Conservation (phyloP, 92 coral and sea anemone genomes). For the Palythoa caribaeorum region DNA sequence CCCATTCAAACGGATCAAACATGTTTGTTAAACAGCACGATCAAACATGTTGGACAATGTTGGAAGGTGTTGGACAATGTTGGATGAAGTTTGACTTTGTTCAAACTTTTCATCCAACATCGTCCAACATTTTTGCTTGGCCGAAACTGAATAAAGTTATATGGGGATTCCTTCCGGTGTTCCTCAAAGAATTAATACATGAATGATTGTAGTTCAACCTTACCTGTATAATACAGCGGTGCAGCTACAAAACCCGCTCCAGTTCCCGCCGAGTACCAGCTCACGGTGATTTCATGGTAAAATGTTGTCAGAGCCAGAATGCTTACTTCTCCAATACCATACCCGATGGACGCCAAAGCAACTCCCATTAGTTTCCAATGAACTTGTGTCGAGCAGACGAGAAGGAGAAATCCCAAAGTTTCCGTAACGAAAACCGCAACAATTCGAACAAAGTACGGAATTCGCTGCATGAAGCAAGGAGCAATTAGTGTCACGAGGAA, state of each 20-base stretch:
- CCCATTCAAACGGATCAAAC: too few species aligned
- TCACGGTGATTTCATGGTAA: conserved; percentile 71
- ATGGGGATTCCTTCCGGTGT: too few species aligned
- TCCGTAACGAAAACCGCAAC: conserved; percentile 72
- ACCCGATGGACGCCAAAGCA: conserved; percentile 82
- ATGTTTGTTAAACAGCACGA: too few species aligned
- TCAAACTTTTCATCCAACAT: too few species aligned
- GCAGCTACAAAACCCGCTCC: conserved; percentile 80
- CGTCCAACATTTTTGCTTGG: too few species aligned
- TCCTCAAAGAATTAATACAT: not conserved
- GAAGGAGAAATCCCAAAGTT: conserved; percentile 70
- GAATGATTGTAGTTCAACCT: not conserved
- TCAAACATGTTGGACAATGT: too few species aligned
- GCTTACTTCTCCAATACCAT: conserved; percentile 85
- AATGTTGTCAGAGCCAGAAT: conserved; percentile 80
- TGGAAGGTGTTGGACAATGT: too few species aligned
- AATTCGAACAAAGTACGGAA: conserved; percentile 77
- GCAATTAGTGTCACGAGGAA: conserved; percentile 77
- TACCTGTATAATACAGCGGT: conserved; percentile 87
- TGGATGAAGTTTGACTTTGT: too few species aligned
- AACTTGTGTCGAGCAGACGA: conserved; percentile 71
- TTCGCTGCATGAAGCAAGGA: conserved; percentile 80
- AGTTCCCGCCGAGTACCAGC: conserved; percentile 81
- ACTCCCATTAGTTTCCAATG: conserved; percentile 85
- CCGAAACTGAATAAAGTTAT: too few species aligned